Evolutionary conservation across 2,888 invertebrate species (phyloP).

Genomic region (Pseudococcus viburni): DNA sequence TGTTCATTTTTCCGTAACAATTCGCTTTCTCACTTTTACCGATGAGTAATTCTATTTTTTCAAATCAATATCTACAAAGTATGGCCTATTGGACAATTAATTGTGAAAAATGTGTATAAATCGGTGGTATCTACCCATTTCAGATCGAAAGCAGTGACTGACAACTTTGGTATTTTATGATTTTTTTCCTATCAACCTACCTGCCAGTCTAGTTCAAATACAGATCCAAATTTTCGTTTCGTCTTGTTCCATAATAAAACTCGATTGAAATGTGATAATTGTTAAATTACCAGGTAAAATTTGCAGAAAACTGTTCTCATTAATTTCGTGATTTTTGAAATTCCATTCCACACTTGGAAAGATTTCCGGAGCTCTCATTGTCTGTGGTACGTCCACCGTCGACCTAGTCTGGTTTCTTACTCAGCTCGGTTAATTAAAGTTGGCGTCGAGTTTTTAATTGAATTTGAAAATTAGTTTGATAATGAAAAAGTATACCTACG

Average conservation of each 20-base stretch:
- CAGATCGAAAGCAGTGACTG: background rate
- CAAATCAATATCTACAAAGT: background rate
- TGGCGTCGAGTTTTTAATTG: constrained; percentile 20
- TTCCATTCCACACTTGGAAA: background rate
- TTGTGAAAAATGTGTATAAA: background rate
- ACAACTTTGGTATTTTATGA: no score
- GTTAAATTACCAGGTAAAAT: background rate
- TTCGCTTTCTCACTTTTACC: background rate
- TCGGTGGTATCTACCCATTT: background rate
- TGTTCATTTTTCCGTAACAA: constrained; percentile 13
- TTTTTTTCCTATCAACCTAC: no score
- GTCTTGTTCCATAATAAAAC: no score
- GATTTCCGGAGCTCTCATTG: background rate
- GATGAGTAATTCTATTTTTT: background rate
- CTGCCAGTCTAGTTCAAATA: no score
- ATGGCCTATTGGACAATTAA: background rate
- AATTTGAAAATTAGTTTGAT: constrained; percentile 1
- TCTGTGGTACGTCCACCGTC: background rate
- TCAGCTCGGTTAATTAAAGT: constrained; percentile 19
- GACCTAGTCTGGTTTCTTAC: background rate
- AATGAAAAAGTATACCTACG: background rate
- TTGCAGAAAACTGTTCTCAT: background rate
- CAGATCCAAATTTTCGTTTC: no score
- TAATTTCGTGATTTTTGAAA: constrained; percentile 2
- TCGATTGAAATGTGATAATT: no score